Base-by-base conservation (phyloP, 1,140 invertebrate species). In the Pseudobourletiella spinata region DNA sequence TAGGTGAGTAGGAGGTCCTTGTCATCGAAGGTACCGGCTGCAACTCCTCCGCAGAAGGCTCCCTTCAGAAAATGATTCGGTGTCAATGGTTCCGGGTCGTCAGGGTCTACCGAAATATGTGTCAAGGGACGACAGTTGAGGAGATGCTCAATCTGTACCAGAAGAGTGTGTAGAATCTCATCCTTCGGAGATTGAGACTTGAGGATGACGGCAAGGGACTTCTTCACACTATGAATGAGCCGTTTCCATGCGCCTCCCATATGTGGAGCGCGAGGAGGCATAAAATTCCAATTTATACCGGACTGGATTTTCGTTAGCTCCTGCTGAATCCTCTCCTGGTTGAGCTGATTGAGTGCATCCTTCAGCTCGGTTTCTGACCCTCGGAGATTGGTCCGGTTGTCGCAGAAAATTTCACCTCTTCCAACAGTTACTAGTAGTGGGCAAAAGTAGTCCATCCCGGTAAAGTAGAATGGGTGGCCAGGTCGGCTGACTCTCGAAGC, bases 211-310 rank as follows among this genome's bases (percentile, higher is more conserved):
- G 51, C 62, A 6, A 73, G 51, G 15, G 69, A 63, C 11, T 25
- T 48, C 62, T 75, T 75, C 8, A 68, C 64, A 2, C 67, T 66
- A 63, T 72, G 72, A 4, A 75, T 66, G 18, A 62, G 67, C 11
- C 68, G 65, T 68, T 76, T 73, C 66, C 72, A 75, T 4, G 70
- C 29, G 4, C 72, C 71, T 11, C 72, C 72, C 42, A 72, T 70
- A 55, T 74, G 70, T 16, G 71, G 71, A 24, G 68, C 60, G n/a
- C 55, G 24, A 2, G 74, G 73, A 2, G 71, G 75, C 58, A 59
- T 72, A 51, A 73, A 74, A 24, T 65, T 32, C 70, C 72, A 73
- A 20, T 60, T 35, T 18, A 71, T 64, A 42, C 61, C 63, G 30
- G 22, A 35, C 20, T 8, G n/a, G 11, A 46, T 18, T 18, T 8